Percentiles rank a stretch among this genome's conserved stretches.
Evolutionary conservation across 2,797 vertebrate genomes (phyloP).

Genomic region (Sciurus vulgaris): DNA sequence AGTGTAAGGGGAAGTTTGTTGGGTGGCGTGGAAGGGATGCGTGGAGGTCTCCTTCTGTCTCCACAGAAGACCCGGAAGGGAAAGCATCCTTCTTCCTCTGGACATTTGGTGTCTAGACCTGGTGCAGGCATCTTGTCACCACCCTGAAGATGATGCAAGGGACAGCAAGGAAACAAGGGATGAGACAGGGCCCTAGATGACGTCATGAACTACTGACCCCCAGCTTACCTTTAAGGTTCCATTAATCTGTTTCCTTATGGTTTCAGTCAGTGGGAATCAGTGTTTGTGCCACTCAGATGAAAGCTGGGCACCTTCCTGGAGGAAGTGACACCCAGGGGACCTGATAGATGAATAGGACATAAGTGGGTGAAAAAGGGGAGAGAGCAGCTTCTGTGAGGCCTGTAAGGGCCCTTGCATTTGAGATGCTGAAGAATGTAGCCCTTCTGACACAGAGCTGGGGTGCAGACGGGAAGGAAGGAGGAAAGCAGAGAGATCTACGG

Average conservation of each 20-base stretch:
- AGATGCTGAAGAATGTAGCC: neutral
- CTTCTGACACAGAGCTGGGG: neutral
- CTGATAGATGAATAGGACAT: neutral
- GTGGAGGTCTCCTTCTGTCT: neutral
- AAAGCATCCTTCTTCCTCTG: neutral
- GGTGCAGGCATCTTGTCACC: neutral
- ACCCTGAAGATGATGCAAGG: neutral
- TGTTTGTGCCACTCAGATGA: neutral
- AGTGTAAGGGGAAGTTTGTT: neutral
- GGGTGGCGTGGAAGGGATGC: neutral
- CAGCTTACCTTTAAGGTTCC: neutral
- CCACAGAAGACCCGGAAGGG: neutral
- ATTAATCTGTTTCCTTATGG: neutral
- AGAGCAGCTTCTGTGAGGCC: neutral
- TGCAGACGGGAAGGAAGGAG: neutral
- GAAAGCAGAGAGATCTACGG: no score
- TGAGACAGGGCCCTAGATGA: neutral
- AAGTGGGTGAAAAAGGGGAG: neutral
- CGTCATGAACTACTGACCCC: rapidly evolving
- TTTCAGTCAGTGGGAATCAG: neutral
- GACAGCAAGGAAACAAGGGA: neutral
- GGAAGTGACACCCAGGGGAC: neutral
- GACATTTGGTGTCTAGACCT: neutral
- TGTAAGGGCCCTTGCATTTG: neutral
- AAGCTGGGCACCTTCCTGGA: neutral